These are phyloP conservation scores for Pangasianodon gigas DNA, from an alignment of 2,113 vertebrate species.

Conservation along the genomic window DNA sequence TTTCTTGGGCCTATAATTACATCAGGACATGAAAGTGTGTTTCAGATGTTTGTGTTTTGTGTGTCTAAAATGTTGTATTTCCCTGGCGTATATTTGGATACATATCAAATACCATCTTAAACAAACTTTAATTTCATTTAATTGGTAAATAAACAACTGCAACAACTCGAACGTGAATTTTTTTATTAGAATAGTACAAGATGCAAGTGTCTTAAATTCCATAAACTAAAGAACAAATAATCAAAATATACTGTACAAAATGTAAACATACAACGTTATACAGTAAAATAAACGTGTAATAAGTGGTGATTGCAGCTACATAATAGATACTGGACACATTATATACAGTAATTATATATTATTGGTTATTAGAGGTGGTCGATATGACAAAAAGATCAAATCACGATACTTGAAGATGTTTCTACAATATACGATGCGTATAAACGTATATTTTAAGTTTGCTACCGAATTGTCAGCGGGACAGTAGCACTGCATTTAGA, in stretches of 20 bases:
- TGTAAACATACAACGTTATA: not conserved
- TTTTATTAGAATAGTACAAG: not conserved
- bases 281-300: not conserved
- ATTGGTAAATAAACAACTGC: not conserved
- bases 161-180: too few relatives aligned
- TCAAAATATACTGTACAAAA: not conserved
- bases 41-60: not conserved
- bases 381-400: too few relatives aligned
- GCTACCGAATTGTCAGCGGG: too few relatives aligned
- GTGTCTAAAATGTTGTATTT: not conserved
- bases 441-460: too few relatives aligned
- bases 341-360: not conserved
- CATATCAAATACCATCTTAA: not conserved
- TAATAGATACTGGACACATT: not conserved
- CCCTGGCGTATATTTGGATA: not conserved
- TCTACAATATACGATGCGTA: too few relatives aligned
- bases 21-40: not conserved
- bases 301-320: not conserved
- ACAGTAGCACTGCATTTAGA: too few relatives aligned
- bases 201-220: not conserved
- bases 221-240: not conserved
- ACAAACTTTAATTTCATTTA: not conserved
- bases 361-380: too few relatives aligned
- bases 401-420: too few relatives aligned
- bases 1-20: not conserved